phyloP scores from a whole-genome alignment of 2,888 invertebrate species.

The Zaprionus bogoriensis region DNA sequence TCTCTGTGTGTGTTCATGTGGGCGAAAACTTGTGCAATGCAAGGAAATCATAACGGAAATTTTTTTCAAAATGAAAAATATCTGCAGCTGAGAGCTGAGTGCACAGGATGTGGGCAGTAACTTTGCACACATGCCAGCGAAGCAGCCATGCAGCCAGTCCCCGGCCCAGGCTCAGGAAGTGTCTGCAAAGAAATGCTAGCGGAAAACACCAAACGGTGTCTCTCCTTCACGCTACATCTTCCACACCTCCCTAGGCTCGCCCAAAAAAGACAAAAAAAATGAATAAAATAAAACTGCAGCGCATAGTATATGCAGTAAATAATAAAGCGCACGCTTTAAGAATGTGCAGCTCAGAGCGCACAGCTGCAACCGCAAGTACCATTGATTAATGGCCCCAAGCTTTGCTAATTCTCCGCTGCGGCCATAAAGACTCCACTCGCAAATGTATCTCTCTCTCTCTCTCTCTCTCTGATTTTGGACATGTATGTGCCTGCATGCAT shows the following conservation, averaged over 20 bases:
- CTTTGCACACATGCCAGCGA: slow-evolving; percentile 66
- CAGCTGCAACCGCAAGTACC: slow-evolving; percentile 25
- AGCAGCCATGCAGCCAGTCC: slow-evolving; percentile 37
- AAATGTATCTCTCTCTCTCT: slow-evolving; percentile 23
- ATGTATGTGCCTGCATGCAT: too few species aligned
- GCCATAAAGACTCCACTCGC: slow-evolving; percentile 19
- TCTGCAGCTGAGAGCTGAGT: slow-evolving; percentile 46
- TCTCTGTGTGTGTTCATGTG: neutral
- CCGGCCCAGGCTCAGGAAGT: slow-evolving; percentile 52
- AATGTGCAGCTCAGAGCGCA: slow-evolving; percentile 16
- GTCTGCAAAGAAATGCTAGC: slow-evolving; percentile 54
- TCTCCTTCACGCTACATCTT: neutral
- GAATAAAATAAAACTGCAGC: neutral
- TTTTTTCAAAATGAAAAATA: slow-evolving; percentile 69
- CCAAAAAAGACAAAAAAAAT: neutral
- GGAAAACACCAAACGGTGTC: slow-evolving; percentile 37
- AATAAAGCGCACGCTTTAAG: slow-evolving; percentile 52
- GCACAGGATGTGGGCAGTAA: slow-evolving; percentile 65
- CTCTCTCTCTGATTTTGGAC: neutral
- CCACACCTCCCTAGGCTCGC: neutral
- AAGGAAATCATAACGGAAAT: slow-evolving; percentile 77
- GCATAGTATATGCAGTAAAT: slow-evolving; percentile 49
- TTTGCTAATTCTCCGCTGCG: slow-evolving; percentile 44
- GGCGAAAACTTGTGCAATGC: slow-evolving; percentile 51
- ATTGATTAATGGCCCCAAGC: slow-evolving; percentile 56